phyloP scores from a whole-genome alignment of 2,888 invertebrate genomes.

The Mellilla xanthometata region DNA sequence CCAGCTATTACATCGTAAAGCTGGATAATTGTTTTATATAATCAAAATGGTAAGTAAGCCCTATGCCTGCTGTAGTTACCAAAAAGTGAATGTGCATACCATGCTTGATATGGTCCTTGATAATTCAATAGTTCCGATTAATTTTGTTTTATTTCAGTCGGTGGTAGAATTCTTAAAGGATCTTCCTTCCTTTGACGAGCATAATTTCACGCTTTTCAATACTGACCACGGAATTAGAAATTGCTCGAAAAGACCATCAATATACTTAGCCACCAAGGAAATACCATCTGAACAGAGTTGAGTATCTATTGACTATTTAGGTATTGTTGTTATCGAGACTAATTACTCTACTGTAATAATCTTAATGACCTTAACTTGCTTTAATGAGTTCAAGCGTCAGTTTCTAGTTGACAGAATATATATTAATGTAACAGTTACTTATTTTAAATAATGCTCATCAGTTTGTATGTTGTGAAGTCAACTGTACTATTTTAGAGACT shows the following conservation, averaged over 20 bases:
- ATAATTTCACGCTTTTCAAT: conserved; percentile 95
- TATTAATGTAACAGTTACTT: too few species aligned
- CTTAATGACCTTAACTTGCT: too few species aligned
- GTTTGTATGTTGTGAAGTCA: too few species aligned
- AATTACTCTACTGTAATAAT: too few species aligned
- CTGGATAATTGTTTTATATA: conserved; percentile 36
- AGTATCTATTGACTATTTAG: conserved; percentile 46
- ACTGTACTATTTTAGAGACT: too few species aligned
- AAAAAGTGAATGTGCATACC: conserved; percentile 26
- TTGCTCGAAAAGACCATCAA: conserved; percentile 92
- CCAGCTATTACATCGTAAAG: conserved; percentile 34
- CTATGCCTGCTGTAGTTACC: not conserved
- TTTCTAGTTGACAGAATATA: too few species aligned
- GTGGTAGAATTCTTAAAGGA: conserved; percentile 95
- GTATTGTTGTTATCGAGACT: too few species aligned
- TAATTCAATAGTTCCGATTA: conserved; percentile 15
- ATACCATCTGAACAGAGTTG: conserved; percentile 96
- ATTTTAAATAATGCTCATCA: too few species aligned
- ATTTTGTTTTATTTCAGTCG: conserved; percentile 82
- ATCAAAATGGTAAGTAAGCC: conserved; percentile 55
- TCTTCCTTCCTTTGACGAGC: conserved; percentile 94
- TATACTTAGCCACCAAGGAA: conserved; percentile 96
- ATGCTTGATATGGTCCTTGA: conserved; percentile 42
- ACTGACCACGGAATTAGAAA: conserved; percentile 92
- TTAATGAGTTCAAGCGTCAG: too few species aligned